Percentiles rank a stretch among this genome's conserved stretches.
These are phyloP conservation scores for Rhagonycha fulva DNA, from an alignment of 2,888 invertebrate species.

Conservation along the genomic window DNA sequence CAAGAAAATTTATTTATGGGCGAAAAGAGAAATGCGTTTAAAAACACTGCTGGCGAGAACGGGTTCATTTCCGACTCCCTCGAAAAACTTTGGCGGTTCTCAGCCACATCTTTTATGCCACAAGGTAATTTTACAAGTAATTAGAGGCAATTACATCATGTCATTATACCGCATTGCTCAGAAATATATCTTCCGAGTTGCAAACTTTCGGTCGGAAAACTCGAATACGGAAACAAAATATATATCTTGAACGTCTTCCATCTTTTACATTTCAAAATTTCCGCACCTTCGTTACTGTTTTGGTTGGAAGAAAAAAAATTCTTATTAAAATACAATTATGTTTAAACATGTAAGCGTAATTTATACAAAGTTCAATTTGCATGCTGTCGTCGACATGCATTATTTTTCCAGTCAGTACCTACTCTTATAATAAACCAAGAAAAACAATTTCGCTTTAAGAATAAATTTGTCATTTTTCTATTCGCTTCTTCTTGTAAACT, in stretches of 20 bases:
- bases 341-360: slow-evolving; percentile 27
- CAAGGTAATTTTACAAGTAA: slow-evolving; percentile 60
- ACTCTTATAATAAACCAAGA: slow-evolving; percentile 46
- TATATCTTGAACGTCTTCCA: slow-evolving; percentile 39
- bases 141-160: slow-evolving; percentile 58
- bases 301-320: slow-evolving; percentile 6
- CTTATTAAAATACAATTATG: slow-evolving; percentile 9
- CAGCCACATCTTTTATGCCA: slow-evolving; percentile 56
- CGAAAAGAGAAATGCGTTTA: slow-evolving; percentile 28
- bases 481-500: slow-evolving; percentile 53
- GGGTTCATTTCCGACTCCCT: slow-evolving; percentile 50
- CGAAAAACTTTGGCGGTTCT: slow-evolving; percentile 50
- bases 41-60: slow-evolving; percentile 38
- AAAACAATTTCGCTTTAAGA: slow-evolving; percentile 50
- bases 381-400: slow-evolving; percentile 55
- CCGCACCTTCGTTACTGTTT: slow-evolving; percentile 2
- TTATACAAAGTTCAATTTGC: slow-evolving; percentile 52
- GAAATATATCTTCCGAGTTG: slow-evolving; percentile 52
- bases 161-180: slow-evolving; percentile 54
- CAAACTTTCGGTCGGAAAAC: slow-evolving; percentile 39
- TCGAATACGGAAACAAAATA: slow-evolving; percentile 45
- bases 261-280: neutral
- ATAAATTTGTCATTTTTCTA: slow-evolving; percentile 57
- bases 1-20: slow-evolving; percentile 31
- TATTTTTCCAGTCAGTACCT: slow-evolving; percentile 53